These are phyloP conservation scores for Seriola dumerili DNA, from an alignment of 2,113 vertebrate genomes.

Conservation along the genomic window DNA sequence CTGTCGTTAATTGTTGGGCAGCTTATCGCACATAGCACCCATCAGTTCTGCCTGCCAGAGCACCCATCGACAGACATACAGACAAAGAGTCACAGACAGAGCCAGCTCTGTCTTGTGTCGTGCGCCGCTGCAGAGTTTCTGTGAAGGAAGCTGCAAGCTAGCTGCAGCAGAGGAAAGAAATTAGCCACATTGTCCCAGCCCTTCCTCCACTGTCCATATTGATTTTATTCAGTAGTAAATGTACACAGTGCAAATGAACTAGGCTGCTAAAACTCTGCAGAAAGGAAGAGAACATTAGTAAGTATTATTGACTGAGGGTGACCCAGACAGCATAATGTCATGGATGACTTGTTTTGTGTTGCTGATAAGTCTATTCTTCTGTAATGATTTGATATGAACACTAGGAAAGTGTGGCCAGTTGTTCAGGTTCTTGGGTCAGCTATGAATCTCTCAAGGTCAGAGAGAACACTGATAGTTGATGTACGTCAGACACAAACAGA, in stretches of 20 bases:
- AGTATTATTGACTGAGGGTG: background rate
- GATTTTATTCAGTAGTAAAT: background rate
- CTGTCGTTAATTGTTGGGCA: background rate
- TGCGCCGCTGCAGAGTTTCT: background rate
- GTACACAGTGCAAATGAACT: no score
- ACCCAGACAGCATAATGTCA: background rate
- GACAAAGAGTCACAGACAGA: background rate
- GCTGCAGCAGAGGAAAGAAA: background rate
- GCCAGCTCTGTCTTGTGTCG: background rate
- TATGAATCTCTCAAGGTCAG: constrained; percentile 29
- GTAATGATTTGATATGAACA: background rate
- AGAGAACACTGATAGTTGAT: constrained; percentile 18
- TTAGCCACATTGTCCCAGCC: background rate
- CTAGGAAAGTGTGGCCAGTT: background rate
- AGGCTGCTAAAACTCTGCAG: no score
- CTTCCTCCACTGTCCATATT: background rate
- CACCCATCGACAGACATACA: background rate
- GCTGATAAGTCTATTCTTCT: background rate
- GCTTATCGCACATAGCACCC: background rate
- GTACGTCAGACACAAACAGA: constrained; percentile 9
- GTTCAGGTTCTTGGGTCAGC: background rate
- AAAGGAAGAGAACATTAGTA: no score
- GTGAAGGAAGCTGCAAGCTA: no score
- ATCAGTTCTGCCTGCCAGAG: background rate
- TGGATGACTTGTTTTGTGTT: background rate